Evolutionary conservation across 1,140 invertebrate species (phyloP).

Genomic region (Zaprionus ghesquierei): DNA sequence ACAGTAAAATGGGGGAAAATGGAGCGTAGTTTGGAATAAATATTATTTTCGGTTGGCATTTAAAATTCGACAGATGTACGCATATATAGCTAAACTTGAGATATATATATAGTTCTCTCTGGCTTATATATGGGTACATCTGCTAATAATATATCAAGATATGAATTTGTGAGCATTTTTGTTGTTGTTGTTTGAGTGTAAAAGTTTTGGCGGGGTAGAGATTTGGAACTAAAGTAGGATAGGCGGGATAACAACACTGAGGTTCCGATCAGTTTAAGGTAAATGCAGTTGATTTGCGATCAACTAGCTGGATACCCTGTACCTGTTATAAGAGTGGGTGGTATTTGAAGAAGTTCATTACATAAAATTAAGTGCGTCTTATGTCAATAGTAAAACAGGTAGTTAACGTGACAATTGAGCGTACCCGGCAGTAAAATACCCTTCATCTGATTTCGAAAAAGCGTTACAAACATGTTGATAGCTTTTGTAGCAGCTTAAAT

Average conservation of each 20-base stretch:
- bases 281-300: slow-evolving; percentile 11
- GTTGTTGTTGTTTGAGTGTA: neutral
- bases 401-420: too few relatives aligned
- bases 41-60: slow-evolving; percentile 44
- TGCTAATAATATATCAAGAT: neutral
- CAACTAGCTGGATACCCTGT: slow-evolving; percentile 19
- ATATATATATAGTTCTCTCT: neutral
- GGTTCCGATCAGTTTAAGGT: neutral
- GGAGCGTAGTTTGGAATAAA: slow-evolving; percentile 50
- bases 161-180: slow-evolving; percentile 8
- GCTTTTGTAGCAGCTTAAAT: too few relatives aligned
- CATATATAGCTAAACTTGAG: slow-evolving; percentile 52
- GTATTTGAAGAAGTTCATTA: neutral
- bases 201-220: neutral
- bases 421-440: too few relatives aligned
- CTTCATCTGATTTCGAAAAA: too few relatives aligned
- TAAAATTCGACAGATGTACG: slow-evolving; percentile 23
- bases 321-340: neutral
- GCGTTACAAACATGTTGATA: too few relatives aligned
- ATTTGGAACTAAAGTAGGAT: neutral
- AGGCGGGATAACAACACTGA: neutral
- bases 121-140: slow-evolving; percentile 6
- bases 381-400: too few relatives aligned
- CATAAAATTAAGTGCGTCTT: too few relatives aligned
- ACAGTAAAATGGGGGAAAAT: slow-evolving; percentile 58